Percentiles rank a stretch among this genome's conserved stretches.
Conservation (phyloP, 2,113 vertebrate genomes). For the Bombycilla garrulus region DNA sequence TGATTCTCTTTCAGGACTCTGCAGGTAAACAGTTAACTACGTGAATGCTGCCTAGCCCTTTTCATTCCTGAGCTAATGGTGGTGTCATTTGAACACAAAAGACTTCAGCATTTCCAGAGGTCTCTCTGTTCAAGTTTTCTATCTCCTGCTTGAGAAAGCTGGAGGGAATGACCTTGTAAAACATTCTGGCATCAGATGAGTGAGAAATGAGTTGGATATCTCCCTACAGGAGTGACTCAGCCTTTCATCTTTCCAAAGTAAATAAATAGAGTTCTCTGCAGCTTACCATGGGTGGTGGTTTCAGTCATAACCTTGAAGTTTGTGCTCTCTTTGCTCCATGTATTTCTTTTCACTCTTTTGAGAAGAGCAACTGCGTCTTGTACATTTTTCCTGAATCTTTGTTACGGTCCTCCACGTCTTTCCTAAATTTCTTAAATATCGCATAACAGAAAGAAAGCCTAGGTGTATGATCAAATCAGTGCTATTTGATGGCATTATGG, state of each 20-base stretch:
- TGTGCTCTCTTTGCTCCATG: neutral
- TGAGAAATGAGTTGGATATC: neutral
- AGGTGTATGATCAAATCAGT: neutral
- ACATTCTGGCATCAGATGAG: slow-evolving; percentile 26
- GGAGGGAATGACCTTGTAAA: neutral
- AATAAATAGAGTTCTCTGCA: slow-evolving; percentile 28
- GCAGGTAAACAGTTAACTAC: neutral
- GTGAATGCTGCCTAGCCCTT: neutral
- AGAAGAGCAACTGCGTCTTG: neutral
- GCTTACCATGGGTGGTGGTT: neutral
- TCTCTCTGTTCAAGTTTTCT: neutral
- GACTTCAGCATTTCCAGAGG: neutral
- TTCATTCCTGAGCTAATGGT: neutral
- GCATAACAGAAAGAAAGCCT: neutral
- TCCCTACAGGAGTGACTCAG: neutral
- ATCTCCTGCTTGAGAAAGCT: neutral
- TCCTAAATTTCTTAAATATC: neutral
- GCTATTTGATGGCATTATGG: neutral
- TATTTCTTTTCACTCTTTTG: neutral
- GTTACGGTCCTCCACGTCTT: neutral
- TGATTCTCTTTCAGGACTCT: neutral
- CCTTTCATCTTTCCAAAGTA: slow-evolving; percentile 1
- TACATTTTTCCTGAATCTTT: neutral
- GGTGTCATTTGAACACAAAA: neutral
- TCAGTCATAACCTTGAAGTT: neutral